Evolutionary conservation across 2,888 invertebrate genomes (phyloP).

Genomic region (Dicyrtomina minuta): DNA sequence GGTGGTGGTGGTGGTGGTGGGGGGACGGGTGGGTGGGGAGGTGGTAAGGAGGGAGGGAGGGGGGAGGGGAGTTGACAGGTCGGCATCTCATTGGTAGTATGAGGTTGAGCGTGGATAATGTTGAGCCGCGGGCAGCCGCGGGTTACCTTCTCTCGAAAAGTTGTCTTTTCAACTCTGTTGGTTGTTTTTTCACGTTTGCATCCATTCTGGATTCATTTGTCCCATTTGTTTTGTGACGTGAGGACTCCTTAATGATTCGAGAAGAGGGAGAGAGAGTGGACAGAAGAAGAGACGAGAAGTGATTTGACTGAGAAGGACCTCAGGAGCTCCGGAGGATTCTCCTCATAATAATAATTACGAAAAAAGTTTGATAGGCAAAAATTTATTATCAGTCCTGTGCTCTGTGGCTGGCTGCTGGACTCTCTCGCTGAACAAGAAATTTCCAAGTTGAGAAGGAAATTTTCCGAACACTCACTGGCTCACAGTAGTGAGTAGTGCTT

Average conservation of each 20-base stretch:
- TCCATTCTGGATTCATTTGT: slow-evolving; percentile 15
- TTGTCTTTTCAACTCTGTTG: slow-evolving; percentile 18
- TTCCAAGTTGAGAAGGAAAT: background rate
- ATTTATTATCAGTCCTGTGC: no score
- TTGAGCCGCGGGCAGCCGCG: slow-evolving; percentile 12
- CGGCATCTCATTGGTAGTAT: slow-evolving; percentile 18
- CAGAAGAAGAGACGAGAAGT: background rate
- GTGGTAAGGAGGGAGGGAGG: slow-evolving; percentile 6
- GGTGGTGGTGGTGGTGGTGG: background rate
- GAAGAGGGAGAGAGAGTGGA: slow-evolving; percentile 6
- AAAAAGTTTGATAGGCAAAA: background rate
- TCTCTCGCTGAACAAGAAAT: background rate
- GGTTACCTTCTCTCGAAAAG: slow-evolving; percentile 17
- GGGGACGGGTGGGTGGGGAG: background rate
- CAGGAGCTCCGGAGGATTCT: no score
- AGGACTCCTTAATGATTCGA: slow-evolving; percentile 9
- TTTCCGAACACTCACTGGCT: no score
- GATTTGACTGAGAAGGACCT: no score
- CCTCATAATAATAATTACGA: background rate
- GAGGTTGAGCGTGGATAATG: slow-evolving; percentile 16
- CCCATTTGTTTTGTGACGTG: slow-evolving; percentile 19
- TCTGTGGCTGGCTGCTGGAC: background rate
- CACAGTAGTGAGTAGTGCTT: no score
- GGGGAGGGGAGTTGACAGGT: slow-evolving; percentile 21
- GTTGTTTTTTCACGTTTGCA: slow-evolving; percentile 23